Evolutionary conservation across 2,797 vertebrate genomes (phyloP), one percentile per base, ranked within the genome.

Genomic region (Pipistrellus kuhlii): DNA sequence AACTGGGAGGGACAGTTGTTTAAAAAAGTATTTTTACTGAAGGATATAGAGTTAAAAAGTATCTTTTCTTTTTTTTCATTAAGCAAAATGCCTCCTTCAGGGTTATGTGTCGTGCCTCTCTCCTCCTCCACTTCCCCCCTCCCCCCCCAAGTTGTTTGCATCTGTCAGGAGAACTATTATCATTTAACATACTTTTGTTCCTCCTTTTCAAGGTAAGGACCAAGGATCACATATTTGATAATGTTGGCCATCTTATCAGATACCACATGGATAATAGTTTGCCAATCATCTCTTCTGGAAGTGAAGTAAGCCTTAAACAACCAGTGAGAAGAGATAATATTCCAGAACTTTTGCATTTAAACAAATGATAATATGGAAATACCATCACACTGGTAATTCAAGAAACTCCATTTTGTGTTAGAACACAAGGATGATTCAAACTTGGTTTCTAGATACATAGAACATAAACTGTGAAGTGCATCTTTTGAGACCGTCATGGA

Each of bases 251-350:
- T 96, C 98, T 99, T 96, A 99, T 99, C 97, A 98, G 98, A 59
- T 99, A 99, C 95, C 99, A 99, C 95, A 98, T 99, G 99, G 98
- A 99, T 97, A 99, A 99, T 92, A 98, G 98, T 97, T 98, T 98
- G 97, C 99, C 99, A 85, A 99, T 99, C 85, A 96, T 99, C 93
- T 99, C 99, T 95, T 99, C 99, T 96, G 99, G 98, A 98, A 99
- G 98, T 11, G 99, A 99, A 98, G 98, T 99, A 95, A 99, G 98
- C 96, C 98, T 99, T 98, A 99, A 98, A 93, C 98, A 99, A 96
- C 99, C 99, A 69, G 98, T 99, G 75, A 98, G 76, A 71, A 98
- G 97, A 96, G 97, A 97, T 6, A 94, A 62, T 93, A 96, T 95
- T 25, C 53, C 71, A 76, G 97, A 95, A 96, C 96, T 97, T 83